Conservation (phyloP, 2,888 invertebrate species). For the Merodon equestris region DNA sequence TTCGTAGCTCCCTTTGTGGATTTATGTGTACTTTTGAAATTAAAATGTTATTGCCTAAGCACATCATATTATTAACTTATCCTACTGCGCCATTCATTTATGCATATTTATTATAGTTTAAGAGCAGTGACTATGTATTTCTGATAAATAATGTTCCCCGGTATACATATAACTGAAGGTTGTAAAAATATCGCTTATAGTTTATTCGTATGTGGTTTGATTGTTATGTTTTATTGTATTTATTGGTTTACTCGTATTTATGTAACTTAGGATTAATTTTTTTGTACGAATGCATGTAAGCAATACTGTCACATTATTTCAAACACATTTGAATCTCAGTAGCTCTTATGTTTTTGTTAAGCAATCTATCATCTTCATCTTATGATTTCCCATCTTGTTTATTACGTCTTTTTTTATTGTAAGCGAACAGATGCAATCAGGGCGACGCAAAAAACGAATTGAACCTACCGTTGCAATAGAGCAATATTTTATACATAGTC, state of each 20-base stretch:
- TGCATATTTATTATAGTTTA: too few relatives aligned
- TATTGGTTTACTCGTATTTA: neutral
- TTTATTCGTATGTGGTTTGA: slow-evolving; percentile 26
- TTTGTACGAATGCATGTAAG: slow-evolving; percentile 13
- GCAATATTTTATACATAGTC: slow-evolving; percentile 22
- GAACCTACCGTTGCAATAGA: slow-evolving; percentile 40
- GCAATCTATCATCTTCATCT: neutral
- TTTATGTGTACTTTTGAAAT: too few relatives aligned
- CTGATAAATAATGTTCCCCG: too few relatives aligned
- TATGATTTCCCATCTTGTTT: slow-evolving; percentile 2
- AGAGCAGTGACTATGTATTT: too few relatives aligned
- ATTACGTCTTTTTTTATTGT: slow-evolving; percentile 10
- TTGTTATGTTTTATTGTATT: slow-evolving; percentile 28
- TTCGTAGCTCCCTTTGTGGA: too few relatives aligned
- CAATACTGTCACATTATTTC: too few relatives aligned
- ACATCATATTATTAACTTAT: too few relatives aligned
- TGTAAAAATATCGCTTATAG: slow-evolving; percentile 52
- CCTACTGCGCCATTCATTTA: too few relatives aligned
- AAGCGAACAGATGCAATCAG: slow-evolving; percentile 1
- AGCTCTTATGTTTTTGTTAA: slow-evolving; percentile 5
- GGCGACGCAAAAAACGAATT: slow-evolving; percentile 10
- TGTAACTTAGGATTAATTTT: slow-evolving; percentile 5
- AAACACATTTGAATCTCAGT: slow-evolving; percentile 48
- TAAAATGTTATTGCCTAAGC: too few relatives aligned
- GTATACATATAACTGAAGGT: slow-evolving; percentile 53